Base-by-base conservation (phyloP, 2,113 vertebrate genomes). In the Sorex araneus region DNA sequence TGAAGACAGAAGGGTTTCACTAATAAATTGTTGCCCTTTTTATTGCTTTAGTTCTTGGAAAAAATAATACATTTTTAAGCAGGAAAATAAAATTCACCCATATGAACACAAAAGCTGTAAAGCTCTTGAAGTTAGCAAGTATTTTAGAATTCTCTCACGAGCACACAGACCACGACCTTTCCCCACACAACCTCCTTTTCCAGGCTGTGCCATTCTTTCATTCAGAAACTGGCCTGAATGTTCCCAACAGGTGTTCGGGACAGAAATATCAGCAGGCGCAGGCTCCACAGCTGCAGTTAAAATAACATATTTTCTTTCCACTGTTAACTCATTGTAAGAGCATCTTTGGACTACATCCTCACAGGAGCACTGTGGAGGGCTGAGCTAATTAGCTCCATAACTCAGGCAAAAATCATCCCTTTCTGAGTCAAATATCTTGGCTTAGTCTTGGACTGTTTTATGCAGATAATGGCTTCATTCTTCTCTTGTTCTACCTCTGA, bases 21-120 rank as follows among this genome's bases (percentile, higher is more conserved):
- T 91, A 94, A 87, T 91, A 86, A 93, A 50, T 50, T 50, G 73
- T 74, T 93, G 91, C 80, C 76, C 57, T 90, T 95, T 95, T 86
- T 81, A 92, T 83, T 77, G 71, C 90, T 86, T 40, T 74, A 93
- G 76, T 40, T 92, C 92, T 32, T 74, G 69, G 32, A 12, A 32
- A 13, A 70, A 85, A 78, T 74, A 40, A 91, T 28, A 70, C 0
- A 89, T 63, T 84, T 87, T 92, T 66, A 92, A 94, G 70, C 23
- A 74, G 63, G 84, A 70, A 87, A 84, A 34, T 77, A 34, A 94
- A 92, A 90, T 71, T 87, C 28, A 91, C 13, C 25, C 87, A 11
- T 27, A 19, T 60, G 19, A 60, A 54, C 15, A 19, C 18, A 16
- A 19, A 54, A 19, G 13, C 18, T 21, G 6, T 21, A 60, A 60